Evolutionary conservation across 2,888 invertebrate species (phyloP).

Genomic region (Ellobium chinense): DNA sequence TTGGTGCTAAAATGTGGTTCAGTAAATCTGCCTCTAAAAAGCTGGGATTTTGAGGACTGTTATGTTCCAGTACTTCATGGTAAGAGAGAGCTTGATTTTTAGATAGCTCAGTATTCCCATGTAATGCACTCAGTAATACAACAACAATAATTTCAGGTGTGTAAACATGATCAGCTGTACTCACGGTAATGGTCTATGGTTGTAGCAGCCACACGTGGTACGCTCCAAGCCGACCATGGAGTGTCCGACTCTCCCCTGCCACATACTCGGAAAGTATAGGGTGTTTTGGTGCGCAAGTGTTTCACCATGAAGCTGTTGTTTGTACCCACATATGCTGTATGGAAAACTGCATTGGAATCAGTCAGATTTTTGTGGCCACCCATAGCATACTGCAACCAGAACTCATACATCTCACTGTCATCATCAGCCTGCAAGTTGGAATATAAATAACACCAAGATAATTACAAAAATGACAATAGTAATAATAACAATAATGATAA

Average conservation of each 20-base stretch:
- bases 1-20: too few species aligned
- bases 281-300: conserved; percentile 80
- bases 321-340: conserved; percentile 80
- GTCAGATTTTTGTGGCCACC: conserved; percentile 55
- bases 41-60: too few species aligned
- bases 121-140: too few species aligned
- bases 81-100: too few species aligned
- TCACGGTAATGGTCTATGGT: conserved; percentile 80
- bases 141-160: too few species aligned
- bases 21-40: too few species aligned
- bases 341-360: conserved; percentile 75
- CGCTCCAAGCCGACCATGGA: conserved; percentile 82
- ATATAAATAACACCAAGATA: too few species aligned
- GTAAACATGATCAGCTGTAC: conserved; percentile 54
- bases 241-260: conserved; percentile 79
- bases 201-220: conserved; percentile 80
- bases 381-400: conserved; percentile 71
- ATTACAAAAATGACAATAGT: too few species aligned
- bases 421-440: conserved; percentile 61
- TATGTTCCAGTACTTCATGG: too few species aligned
- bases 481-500: too few species aligned
- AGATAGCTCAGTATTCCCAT: too few species aligned
- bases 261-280: conserved; percentile 82
- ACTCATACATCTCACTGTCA: conserved; percentile 67
- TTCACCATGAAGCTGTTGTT: conserved; percentile 80